phyloP scores from a whole-genome alignment of 2,113 vertebrate genomes.

The Arenaria interpres region DNA sequence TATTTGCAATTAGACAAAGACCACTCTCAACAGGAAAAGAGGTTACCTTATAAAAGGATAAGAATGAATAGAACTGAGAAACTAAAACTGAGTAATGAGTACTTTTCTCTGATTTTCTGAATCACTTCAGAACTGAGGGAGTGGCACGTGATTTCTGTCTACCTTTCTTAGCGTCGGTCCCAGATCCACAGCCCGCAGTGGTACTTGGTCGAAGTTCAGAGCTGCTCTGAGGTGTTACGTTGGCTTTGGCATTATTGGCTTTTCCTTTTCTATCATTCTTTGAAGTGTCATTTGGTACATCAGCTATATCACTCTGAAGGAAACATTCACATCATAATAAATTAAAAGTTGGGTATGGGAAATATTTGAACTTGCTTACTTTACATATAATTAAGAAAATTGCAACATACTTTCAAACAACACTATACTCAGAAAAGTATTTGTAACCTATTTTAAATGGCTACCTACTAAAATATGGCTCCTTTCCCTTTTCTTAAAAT shows the following conservation, averaged over 20 bases:
- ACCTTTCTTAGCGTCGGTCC: slow-evolving; percentile 87
- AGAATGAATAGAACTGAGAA: neutral
- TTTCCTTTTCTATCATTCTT: slow-evolving; percentile 97
- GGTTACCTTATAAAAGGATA: neutral
- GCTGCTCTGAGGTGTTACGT: slow-evolving; percentile 89
- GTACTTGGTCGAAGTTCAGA: slow-evolving; percentile 87
- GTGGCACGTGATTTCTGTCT: neutral
- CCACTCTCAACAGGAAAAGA: neutral
- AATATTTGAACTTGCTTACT: neutral
- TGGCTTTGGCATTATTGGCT: slow-evolving; percentile 88
- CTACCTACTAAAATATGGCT: neutral
- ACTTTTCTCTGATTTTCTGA: neutral
- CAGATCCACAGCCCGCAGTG: slow-evolving; percentile 78
- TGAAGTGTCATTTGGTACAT: slow-evolving; percentile 93
- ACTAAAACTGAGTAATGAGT: neutral
- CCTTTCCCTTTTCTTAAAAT: neutral
- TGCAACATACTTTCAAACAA: neutral
- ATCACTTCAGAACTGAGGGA: neutral
- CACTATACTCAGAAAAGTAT: neutral
- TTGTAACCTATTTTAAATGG: neutral
- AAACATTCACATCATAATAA: neutral
- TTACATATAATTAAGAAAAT: neutral
- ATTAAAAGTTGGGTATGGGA: neutral
- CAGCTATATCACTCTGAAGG: slow-evolving; percentile 94
- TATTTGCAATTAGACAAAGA: neutral